phyloP scores from a whole-genome alignment of 2,113 vertebrate species.

The Pluvialis apricaria region DNA sequence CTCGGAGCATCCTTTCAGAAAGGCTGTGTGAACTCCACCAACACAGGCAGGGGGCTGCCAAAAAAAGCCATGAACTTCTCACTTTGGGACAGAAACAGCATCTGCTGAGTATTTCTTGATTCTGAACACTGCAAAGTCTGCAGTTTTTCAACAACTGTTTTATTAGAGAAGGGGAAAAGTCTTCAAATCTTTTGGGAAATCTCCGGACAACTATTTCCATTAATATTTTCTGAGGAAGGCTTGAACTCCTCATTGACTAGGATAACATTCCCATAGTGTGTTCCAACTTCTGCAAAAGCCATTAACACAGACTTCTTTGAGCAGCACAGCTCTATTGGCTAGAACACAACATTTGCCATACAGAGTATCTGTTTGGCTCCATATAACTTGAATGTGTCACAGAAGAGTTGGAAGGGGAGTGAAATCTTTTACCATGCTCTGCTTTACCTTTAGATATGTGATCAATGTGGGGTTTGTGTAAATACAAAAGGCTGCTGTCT shows the following conservation, averaged over 20 bases:
- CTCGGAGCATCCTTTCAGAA: not conserved
- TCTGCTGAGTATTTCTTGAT: slow-evolving; percentile 37
- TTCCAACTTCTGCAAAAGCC: slow-evolving; percentile 67
- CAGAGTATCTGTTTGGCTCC: not conserved
- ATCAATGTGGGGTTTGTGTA: not conserved
- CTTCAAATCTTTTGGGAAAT: slow-evolving; percentile 66
- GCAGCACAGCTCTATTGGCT: not conserved
- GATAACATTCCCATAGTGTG: slow-evolving; percentile 60
- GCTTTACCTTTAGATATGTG: not conserved
- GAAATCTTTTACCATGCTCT: not conserved
- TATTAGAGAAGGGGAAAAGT: slow-evolving; percentile 30
- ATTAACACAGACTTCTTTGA: slow-evolving; percentile 21
- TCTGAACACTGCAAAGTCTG: slow-evolving; percentile 35
- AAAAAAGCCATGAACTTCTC: not conserved
- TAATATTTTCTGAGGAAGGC: slow-evolving; percentile 58
- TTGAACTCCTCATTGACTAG: slow-evolving; percentile 39
- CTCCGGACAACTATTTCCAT: slow-evolving; percentile 59
- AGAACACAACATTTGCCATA: not conserved
- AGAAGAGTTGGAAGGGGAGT: not conserved
- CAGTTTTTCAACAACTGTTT: slow-evolving; percentile 50
- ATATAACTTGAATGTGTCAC: not conserved
- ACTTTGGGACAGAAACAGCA: not conserved
- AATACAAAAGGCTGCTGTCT: not conserved
- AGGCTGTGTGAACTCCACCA: slow-evolving; percentile 21
- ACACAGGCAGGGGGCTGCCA: not conserved